Conservation (phyloP, 2,888 invertebrate genomes). For the Metopia argyrocephala region DNA sequence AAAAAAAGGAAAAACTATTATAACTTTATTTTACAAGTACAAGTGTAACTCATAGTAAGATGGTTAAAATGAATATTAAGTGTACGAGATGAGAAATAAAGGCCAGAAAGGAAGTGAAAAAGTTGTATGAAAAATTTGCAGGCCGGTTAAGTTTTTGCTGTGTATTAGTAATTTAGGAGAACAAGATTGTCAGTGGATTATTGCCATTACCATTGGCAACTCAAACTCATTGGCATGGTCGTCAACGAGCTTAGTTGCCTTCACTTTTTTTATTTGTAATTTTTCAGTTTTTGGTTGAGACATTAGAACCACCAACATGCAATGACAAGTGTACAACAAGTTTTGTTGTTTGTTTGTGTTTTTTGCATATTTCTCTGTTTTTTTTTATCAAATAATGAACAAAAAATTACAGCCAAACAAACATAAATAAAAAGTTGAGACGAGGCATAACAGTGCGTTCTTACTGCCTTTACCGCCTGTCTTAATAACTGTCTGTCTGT, state of each 20-base stretch:
- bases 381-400: slow-evolving; percentile 56
- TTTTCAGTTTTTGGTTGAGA: not conserved
- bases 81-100: not conserved
- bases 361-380: slow-evolving; percentile 41
- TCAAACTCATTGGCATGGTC: slow-evolving; percentile 39
- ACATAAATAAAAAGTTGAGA: slow-evolving; percentile 19
- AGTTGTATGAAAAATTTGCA: slow-evolving; percentile 8
- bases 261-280: no score
- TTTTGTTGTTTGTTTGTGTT: no score
- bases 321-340: slow-evolving; percentile 51
- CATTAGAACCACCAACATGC: slow-evolving; percentile 24
- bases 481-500: not conserved
- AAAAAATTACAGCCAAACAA: slow-evolving; percentile 12
- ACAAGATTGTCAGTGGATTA: slow-evolving; percentile 15
- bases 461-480: not conserved
- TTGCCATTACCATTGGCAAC: slow-evolving; percentile 35
- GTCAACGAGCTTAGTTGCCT: no score
- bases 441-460: slow-evolving; percentile 21
- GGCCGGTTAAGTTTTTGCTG: not conserved
- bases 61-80: not conserved
- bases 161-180: slow-evolving; percentile 35
- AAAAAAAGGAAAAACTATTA: slow-evolving; percentile 52
- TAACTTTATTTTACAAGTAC: slow-evolving; percentile 50
- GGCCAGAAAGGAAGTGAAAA: not conserved
- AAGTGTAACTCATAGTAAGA: slow-evolving; percentile 31